phyloP scores from a whole-genome alignment of 2,113 vertebrate genomes.

The Nematolebias whitei region DNA sequence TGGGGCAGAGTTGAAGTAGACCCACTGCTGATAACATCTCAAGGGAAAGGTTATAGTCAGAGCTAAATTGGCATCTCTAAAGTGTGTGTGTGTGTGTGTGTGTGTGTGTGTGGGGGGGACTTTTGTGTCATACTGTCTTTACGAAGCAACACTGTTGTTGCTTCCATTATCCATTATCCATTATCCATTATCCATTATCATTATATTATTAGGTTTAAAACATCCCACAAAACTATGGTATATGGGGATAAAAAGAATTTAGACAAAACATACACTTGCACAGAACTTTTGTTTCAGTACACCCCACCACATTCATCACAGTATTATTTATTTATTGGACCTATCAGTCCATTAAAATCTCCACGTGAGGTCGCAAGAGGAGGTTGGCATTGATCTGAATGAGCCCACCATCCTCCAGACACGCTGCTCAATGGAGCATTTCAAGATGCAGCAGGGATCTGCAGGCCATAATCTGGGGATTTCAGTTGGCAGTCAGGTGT shows the following conservation, averaged over 20 bases:
- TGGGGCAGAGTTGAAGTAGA: no score
- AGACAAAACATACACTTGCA: neutral
- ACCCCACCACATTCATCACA: neutral
- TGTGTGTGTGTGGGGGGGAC: no score
- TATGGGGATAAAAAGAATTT: neutral
- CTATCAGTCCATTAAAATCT: conserved; percentile 41
- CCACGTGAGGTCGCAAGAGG: conserved; percentile 1
- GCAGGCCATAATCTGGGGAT: conserved; percentile 50
- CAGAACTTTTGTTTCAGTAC: conserved; percentile 13
- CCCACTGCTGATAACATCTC: no score
- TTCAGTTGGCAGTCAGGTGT: conserved; percentile 60
- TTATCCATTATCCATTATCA: no score
- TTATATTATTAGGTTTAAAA: neutral
- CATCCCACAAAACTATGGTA: neutral
- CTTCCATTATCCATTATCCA: no score
- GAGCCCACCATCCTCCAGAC: conserved; percentile 10
- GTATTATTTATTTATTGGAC: conserved; percentile 14
- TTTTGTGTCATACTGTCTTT: no score
- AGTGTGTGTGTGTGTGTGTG: no score
- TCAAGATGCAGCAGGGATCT: conserved; percentile 47
- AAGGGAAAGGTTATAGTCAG: no score
- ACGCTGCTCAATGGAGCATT: conserved; percentile 44
- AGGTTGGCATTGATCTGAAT: conserved; percentile 24
- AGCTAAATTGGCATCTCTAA: no score
- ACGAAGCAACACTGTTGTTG: no score